phyloP scores from a whole-genome alignment of 2,113 vertebrate genomes.

The Anhinga rufa region DNA sequence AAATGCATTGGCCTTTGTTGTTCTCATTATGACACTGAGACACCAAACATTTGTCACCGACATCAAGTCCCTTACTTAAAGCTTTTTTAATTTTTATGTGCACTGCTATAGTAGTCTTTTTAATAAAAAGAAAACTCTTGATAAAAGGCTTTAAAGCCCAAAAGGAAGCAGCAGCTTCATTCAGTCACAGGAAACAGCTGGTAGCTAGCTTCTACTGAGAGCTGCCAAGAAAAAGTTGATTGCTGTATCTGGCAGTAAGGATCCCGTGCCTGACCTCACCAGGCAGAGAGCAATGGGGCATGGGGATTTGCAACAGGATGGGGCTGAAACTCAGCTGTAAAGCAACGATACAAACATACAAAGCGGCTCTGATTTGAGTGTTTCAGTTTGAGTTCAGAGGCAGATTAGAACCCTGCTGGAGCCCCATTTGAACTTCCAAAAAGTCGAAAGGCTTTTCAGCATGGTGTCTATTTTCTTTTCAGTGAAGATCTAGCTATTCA shows the following conservation, averaged over 20 bases:
- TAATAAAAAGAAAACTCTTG: not conserved
- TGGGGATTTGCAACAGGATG: not conserved
- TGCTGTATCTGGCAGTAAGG: not conserved
- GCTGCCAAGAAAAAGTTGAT: not conserved
- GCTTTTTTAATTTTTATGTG: not conserved
- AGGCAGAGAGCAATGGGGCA: not conserved
- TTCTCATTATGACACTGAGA: not conserved
- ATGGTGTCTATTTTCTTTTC: not conserved
- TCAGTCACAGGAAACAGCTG: not conserved
- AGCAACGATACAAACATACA: not conserved
- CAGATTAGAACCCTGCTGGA: slow-evolving; percentile 13
- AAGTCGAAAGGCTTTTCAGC: not conserved
- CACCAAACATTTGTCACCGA: not conserved
- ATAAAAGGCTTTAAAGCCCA: not conserved
- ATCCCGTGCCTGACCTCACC: not conserved
- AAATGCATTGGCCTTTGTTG: not conserved
- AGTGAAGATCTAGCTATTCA: not conserved
- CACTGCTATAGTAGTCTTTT: not conserved
- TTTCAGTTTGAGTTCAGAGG: not conserved
- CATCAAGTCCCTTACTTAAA: not conserved
- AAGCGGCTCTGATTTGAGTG: not conserved
- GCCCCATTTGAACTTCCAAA: not conserved
- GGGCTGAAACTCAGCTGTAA: not conserved
- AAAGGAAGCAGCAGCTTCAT: not conserved
- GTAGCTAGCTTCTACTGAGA: not conserved